These are phyloP conservation scores for Eulemur rubriventer DNA, from an alignment of 2,797 vertebrate genomes.

Conservation along the genomic window DNA sequence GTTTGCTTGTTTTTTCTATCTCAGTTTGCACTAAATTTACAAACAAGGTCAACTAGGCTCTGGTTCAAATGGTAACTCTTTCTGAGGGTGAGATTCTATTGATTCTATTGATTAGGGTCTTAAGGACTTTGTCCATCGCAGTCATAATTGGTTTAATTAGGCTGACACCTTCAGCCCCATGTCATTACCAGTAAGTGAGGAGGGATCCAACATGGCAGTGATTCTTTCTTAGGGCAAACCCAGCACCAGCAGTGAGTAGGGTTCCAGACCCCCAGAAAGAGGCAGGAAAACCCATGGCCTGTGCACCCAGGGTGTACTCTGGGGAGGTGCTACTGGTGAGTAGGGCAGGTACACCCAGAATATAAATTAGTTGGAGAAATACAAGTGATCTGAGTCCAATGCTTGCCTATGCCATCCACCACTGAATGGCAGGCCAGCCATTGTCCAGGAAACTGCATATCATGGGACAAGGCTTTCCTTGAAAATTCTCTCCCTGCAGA, in stretches of 20 bases:
- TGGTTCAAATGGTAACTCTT: slow-evolving; percentile 16
- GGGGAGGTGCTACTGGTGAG: not conserved
- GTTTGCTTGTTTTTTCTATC: not conserved
- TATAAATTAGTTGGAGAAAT: not conserved
- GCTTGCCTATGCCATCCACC: not conserved
- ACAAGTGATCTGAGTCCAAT: not conserved
- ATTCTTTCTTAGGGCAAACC: slow-evolving; percentile 54
- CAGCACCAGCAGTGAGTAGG: not conserved
- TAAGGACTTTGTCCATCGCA: not conserved
- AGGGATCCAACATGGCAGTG: not conserved
- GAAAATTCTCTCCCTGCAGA: not conserved
- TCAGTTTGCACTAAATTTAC: slow-evolving; percentile 43
- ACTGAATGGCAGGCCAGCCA: not conserved
- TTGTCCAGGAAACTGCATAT: not conserved
- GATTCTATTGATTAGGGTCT: slow-evolving; percentile 22
- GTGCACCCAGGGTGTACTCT: not conserved
- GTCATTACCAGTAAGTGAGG: not conserved
- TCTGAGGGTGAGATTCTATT: slow-evolving; percentile 22
- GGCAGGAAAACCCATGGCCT: not conserved
- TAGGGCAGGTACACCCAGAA: not conserved
- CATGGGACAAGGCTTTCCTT: not conserved
- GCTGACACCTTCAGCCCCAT: not conserved
- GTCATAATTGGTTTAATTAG: slow-evolving; percentile 8
- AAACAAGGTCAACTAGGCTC: not conserved
- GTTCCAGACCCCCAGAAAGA: not conserved